Evolutionary conservation across 1,140 invertebrate genomes (phyloP), one percentile per base, ranked within the genome.

Genomic region (Cherax quadricarinatus): DNA sequence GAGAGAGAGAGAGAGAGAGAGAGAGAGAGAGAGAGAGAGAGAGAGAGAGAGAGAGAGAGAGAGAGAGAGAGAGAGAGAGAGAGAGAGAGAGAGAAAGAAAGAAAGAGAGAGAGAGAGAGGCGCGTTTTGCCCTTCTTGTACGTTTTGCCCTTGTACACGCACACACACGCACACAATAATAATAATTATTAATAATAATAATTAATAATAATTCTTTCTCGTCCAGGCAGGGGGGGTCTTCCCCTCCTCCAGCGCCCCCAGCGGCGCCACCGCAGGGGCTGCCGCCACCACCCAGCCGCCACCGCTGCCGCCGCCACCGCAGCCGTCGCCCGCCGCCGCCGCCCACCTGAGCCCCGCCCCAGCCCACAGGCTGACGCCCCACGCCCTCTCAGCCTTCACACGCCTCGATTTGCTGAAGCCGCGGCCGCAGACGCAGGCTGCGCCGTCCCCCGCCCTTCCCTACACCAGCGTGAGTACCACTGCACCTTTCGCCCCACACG

Each of bases 331-430:
- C 66, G 48, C 21, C 83, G 78, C 12, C 75, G 51, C 83, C 14
- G 73, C 91, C 80, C 85, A 92, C 85, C 81, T 88, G 21, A 88
- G 91, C 80, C 91, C 91, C 10, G 91, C 87, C 10, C 91, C 91
- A 73, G 86, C 91, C 83, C 90, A 91, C 79, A 53, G 86, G n/a
- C 88, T 93, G 18, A 92, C 90, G 66, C 91, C 93, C 62, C 93
- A 93, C 82, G 90, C 91, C 85, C 93, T 92, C 10, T 93, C 93
- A 1, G 93, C 93, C 84, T 93, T 93, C 88, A 93, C 91, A 4
- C 88, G 93, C 21, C 83, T 93, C 24, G 91, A 89, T 62, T 79
- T 91, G 73, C 75, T 93, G 78, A 90, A 93, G 85, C 62, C 75
- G 41, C 48, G 88, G 62, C 78, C 88, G 60, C 92, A 86, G 62